Percentiles rank a stretch among this genome's conserved stretches.
Evolutionary conservation across 2,113 vertebrate species (phyloP).

Genomic region (Lamprologus sp.): DNA sequence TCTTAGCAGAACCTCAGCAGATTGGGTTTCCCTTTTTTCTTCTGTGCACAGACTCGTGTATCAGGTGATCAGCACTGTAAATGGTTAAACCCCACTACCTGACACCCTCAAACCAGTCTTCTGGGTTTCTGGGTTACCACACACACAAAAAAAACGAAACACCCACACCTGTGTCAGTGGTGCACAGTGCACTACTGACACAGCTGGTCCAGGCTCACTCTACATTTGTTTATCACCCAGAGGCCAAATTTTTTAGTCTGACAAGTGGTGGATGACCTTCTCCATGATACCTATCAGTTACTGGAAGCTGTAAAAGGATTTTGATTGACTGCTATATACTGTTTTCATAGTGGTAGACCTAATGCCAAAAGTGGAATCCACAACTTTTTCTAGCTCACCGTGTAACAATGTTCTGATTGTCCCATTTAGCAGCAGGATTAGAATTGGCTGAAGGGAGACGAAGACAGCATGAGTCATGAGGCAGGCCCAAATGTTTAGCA

Average conservation of each 20-base stretch:
- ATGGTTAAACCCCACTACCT: neutral
- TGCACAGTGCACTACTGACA: neutral
- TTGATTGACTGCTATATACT: neutral
- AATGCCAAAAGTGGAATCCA: neutral
- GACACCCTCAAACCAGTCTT: neutral
- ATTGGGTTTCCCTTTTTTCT: neutral
- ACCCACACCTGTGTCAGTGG: neutral
- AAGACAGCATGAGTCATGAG: conserved; percentile 15
- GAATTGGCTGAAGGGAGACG: neutral
- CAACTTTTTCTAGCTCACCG: neutral
- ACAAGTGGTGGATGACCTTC: neutral
- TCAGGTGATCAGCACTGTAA: neutral
- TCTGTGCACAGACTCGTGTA: neutral
- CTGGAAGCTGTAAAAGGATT: neutral
- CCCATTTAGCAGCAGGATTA: neutral
- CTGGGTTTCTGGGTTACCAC: neutral
- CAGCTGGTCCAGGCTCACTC: neutral
- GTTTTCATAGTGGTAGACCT: neutral
- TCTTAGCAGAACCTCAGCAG: neutral
- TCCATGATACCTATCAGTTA: neutral
- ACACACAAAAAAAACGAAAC: neutral
- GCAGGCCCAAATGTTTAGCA: conserved; percentile 37
- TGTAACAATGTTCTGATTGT: neutral
- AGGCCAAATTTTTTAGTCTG: neutral
- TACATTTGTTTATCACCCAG: neutral